Conservation (phyloP, 1,140 invertebrate species). For the Drosophila carrolli region DNA sequence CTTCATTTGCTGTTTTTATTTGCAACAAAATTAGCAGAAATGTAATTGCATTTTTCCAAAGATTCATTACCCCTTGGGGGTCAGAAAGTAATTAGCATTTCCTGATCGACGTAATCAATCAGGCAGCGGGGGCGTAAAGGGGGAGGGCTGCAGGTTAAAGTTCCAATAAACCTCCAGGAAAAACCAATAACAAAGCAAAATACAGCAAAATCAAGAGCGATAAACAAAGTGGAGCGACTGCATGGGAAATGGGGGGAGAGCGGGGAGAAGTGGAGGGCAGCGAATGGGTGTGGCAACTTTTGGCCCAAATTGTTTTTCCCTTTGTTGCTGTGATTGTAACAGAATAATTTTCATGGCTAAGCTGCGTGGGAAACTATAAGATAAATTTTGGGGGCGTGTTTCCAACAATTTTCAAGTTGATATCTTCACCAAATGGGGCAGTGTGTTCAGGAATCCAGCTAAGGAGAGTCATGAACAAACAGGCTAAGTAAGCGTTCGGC, state of each 20-base stretch:
- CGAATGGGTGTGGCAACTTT: constrained; percentile 40
- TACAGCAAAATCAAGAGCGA: constrained; percentile 63
- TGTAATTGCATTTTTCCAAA: constrained; percentile 44
- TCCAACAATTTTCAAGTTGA: constrained; percentile 54
- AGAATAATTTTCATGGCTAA: constrained; percentile 41
- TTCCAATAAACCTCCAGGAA: constrained; percentile 27
- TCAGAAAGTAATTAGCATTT: constrained; percentile 74
- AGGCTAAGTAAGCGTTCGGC: constrained; percentile 43
- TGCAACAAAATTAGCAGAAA: constrained; percentile 31
- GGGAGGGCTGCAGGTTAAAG: constrained; percentile 35
- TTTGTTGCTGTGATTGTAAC: constrained; percentile 56
- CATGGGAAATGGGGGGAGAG: constrained; percentile 1
- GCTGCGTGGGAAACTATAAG: constrained; percentile 41
- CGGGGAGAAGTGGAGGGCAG: constrained; percentile 4
- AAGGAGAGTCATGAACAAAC: constrained; percentile 24
- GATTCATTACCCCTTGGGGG: constrained; percentile 14
- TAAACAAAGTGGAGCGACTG: constrained; percentile 47
- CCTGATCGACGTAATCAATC: constrained; percentile 65
- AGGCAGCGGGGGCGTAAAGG: constrained; percentile 4
- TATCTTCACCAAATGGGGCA: constrained; percentile 47
- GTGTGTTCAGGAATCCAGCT: constrained; percentile 36
- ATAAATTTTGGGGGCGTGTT: constrained; percentile 47
- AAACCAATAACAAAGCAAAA: constrained; percentile 24
- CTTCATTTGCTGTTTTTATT: neutral
- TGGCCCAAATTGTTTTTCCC: constrained; percentile 45